Percentiles rank a stretch among this genome's conserved stretches.
phyloP scores from a whole-genome alignment of 2,888 invertebrate genomes.

The Eupsilia transversa region DNA sequence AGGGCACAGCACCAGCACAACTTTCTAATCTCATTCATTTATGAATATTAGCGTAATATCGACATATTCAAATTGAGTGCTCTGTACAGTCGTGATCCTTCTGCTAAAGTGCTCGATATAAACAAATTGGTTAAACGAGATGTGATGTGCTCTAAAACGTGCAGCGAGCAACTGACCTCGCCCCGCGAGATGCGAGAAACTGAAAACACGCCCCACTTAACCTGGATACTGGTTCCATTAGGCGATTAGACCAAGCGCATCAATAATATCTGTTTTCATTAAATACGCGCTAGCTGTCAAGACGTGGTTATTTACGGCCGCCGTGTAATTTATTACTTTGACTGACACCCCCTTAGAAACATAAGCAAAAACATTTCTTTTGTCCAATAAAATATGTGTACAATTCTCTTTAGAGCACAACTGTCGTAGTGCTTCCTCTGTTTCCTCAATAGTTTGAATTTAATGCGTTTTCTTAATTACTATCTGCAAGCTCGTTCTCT shows the following conservation, averaged over 20 bases:
- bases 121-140: constrained; percentile 55
- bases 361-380: constrained; percentile 12
- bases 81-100: constrained; percentile 51
- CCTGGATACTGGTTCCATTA: constrained; percentile 63
- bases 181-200: constrained; percentile 67
- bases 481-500: constrained; percentile 22
- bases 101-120: constrained; percentile 48
- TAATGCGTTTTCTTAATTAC: constrained; percentile 44
- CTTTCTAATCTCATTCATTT: constrained; percentile 60
- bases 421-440: constrained; percentile 4
- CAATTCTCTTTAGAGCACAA: constrained; percentile 8
- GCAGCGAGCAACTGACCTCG: constrained; percentile 58
- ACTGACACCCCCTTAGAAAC: constrained; percentile 19
- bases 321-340: constrained; percentile 17
- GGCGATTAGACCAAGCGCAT: constrained; percentile 29
- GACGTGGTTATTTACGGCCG: constrained; percentile 2
- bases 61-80: constrained; percentile 42
- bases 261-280: constrained; percentile 43
- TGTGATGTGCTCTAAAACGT: constrained; percentile 55
- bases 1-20: constrained; percentile 29
- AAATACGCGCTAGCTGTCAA: constrained; percentile 31
- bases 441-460: constrained; percentile 45
- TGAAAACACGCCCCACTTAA: constrained; percentile 69
- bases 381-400: constrained; percentile 11
- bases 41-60: constrained; percentile 53